These are phyloP conservation scores for Eufriesea mexicana DNA, from an alignment of 1,140 invertebrate species.

Conservation along the genomic window DNA sequence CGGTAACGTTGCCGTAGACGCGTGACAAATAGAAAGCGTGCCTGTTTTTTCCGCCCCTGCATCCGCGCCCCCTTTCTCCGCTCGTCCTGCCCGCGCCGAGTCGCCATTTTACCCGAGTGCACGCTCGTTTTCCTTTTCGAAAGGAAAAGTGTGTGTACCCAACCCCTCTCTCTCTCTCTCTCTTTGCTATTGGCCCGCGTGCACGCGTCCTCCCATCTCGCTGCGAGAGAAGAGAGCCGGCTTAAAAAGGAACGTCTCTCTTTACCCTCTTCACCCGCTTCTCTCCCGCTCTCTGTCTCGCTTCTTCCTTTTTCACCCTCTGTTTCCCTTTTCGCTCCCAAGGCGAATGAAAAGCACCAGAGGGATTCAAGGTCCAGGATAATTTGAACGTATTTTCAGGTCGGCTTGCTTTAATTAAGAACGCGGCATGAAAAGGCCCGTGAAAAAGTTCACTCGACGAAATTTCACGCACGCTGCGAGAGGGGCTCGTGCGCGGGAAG, in stretches of 20 bases:
- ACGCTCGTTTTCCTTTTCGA: conserved; percentile 29
- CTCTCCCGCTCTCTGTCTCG: neutral
- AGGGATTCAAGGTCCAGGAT: conserved; percentile 19
- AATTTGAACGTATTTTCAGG: conserved; percentile 29
- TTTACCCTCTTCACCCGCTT: neutral
- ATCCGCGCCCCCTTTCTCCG: neutral
- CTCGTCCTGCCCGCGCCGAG: neutral
- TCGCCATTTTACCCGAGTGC: conserved; percentile 20
- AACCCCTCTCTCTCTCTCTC: neutral
- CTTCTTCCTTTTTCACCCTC: neutral
- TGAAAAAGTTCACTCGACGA: conserved; percentile 1
- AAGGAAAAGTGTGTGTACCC: conserved; percentile 28
- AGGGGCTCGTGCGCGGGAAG: neutral
- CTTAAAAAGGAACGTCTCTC: neutral
- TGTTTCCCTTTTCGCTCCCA: neutral
- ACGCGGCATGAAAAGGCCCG: neutral
- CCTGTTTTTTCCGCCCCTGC: too few species aligned
- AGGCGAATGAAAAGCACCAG: conserved; percentile 5
- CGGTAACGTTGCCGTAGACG: conserved; percentile 20
- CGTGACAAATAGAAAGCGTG: conserved; percentile 28
- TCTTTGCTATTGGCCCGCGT: neutral
- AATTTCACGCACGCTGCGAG: neutral
- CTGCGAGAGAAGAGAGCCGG: neutral
- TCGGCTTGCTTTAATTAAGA: conserved; percentile 20
- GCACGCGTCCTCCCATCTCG: neutral